These are phyloP conservation scores for Lepus timidus DNA, from an alignment of 2,113 vertebrate species.

Conservation along the genomic window DNA sequence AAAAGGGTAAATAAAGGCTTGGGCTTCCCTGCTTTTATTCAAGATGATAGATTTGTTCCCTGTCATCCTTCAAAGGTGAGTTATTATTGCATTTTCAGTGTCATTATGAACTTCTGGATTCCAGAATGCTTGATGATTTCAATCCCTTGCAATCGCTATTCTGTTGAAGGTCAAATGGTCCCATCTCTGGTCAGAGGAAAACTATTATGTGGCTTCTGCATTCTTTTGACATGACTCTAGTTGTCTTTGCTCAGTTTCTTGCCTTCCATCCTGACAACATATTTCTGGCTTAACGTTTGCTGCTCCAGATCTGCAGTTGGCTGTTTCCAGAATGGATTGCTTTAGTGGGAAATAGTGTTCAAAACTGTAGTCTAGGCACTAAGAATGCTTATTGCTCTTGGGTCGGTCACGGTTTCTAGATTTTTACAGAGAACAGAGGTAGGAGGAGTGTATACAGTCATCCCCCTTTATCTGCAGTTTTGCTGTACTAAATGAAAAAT, in stretches of 20 bases:
- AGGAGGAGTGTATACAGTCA: background rate
- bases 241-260: background rate
- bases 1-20: background rate
- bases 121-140: background rate
- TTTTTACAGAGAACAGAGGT: constrained; percentile 1
- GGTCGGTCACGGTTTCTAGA: background rate
- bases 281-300: background rate
- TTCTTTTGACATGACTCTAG: background rate
- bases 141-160: background rate
- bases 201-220: background rate
- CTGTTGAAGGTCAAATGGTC: background rate
- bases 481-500: background rate
- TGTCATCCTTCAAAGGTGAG: background rate
- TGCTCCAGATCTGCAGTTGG: background rate
- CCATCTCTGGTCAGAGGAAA: background rate
- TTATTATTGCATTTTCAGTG: background rate
- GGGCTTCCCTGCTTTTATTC: background rate
- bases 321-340: background rate
- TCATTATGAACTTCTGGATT: background rate
- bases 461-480: background rate
- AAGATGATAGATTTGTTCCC: constrained; percentile 32
- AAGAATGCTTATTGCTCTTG: background rate
- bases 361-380: background rate
- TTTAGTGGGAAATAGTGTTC: background rate
- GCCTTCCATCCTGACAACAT: background rate